Evolutionary conservation across 2,797 vertebrate genomes (phyloP), one percentile per base, ranked within the genome.

Genomic region (Sibirionetta formosa): DNA sequence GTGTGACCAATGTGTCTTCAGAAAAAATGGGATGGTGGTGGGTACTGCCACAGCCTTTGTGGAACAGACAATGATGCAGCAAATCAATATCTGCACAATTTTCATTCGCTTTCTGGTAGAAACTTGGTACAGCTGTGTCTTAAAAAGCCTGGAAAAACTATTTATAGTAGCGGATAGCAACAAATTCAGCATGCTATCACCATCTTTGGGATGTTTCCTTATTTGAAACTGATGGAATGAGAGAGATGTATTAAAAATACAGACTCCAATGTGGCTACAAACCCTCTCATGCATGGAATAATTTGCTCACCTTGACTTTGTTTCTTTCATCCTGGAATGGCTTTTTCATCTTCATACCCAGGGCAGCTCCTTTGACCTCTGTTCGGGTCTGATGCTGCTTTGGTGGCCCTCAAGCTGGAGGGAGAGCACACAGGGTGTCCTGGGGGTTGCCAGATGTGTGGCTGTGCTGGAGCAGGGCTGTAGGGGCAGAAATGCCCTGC

Each of bases 121-220:
- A 95, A 82, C 94, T 96, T 81, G 46, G 15, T 94, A 84, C 96
- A 98, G 95, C 96, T 97, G 96, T 20, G 5, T 96, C 94, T 95
- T 88, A 91, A 89, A 93, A 92, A 90, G 70, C 81, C 84, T 86
- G 93, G 82, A 91, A 90, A 92, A 96, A 54, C 90, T 97, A 86
- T 97, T 97, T 95, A 86, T 94, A 95, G 91, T 46, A 89, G 72
- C 69, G 83, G 88, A 92, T 46, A 92, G 86, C 84, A 95, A 84
- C 71, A 88, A 95, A 91, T 95, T 86, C 95, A 92, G 87, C 86
- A 19, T 61, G 82, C 87, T 48, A 1, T 63, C 76, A 64, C 92
- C 58, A 29, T 68, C 94, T 57, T 84, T 64, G 68, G 90, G 94
- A 79, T 57, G 46, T 84, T 95, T 94, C 66, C 91, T 91, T 78